Evolutionary conservation across 2,113 vertebrate genomes (phyloP).

Genomic region (Chloropsis cyanopogon): DNA sequence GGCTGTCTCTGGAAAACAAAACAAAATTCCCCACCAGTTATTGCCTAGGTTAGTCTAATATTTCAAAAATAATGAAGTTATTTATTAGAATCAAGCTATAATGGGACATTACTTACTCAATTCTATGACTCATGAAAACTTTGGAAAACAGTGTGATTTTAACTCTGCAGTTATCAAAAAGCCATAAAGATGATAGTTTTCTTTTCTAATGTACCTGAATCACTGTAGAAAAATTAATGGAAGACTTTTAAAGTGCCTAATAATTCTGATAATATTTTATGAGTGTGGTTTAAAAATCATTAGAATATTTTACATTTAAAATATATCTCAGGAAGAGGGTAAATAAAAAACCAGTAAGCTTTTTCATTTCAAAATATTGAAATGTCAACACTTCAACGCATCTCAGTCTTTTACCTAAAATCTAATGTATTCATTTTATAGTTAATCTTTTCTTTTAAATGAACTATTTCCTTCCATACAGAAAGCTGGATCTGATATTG

Average conservation of each 20-base stretch:
- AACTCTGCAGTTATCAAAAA: background rate
- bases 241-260: background rate
- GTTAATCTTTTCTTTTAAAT: background rate
- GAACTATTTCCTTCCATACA: background rate
- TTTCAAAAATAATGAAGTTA: background rate
- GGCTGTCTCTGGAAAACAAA: background rate
- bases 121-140: background rate
- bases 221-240: background rate
- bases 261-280: background rate
- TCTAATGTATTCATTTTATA: background rate
- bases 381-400: background rate
- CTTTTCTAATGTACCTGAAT: background rate
- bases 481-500: background rate
- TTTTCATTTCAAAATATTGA: background rate
- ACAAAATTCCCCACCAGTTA: accelerated
- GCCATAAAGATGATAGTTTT: background rate
- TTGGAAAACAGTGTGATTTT: background rate
- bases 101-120: background rate
- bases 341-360: background rate
- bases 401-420: background rate
- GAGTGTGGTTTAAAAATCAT: background rate
- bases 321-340: background rate
- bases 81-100: background rate
- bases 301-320: background rate
- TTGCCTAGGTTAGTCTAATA: background rate